A percentile compares a stretch with the other conserved stretches of the same genome.
phyloP scores from a whole-genome alignment of 2,113 vertebrate species.

The Cavia aperea region DNA sequence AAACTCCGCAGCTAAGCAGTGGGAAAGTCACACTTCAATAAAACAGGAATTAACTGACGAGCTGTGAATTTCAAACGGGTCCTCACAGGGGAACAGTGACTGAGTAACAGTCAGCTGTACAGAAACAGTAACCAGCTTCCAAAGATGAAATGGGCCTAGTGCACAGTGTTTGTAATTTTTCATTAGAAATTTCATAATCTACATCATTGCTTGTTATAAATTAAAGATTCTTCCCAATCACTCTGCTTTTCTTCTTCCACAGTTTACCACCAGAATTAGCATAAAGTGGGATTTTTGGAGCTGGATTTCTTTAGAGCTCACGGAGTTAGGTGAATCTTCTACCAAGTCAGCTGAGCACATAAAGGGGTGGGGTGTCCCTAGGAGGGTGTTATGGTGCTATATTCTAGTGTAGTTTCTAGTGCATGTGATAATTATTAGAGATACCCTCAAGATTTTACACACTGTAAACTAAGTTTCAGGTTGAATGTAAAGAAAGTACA shows the following conservation, averaged over 20 bases:
- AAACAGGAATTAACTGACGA: neutral
- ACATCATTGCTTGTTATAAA: neutral
- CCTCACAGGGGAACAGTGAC: neutral
- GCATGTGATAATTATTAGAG: neutral
- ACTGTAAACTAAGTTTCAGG: neutral
- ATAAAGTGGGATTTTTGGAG: neutral
- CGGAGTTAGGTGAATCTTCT: neutral
- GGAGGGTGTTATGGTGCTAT: accelerated
- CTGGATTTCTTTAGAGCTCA: neutral
- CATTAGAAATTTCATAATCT: neutral
- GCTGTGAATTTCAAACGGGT: neutral
- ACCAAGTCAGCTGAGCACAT: neutral
- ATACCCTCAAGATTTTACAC: neutral
- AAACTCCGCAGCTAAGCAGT: neutral
- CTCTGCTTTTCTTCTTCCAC: neutral
- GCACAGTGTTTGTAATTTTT: neutral
- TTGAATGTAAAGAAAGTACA: neutral
- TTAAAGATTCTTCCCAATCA: neutral
- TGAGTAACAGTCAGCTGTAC: neutral
- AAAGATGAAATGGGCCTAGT: neutral
- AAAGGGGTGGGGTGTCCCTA: no score
- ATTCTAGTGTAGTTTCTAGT: neutral
- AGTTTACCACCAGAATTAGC: neutral
- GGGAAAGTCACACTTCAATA: neutral
- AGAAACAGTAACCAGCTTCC: neutral